Evolutionary conservation across 2,797 vertebrate genomes (phyloP).

Genomic region (Graptemys geographica): DNA sequence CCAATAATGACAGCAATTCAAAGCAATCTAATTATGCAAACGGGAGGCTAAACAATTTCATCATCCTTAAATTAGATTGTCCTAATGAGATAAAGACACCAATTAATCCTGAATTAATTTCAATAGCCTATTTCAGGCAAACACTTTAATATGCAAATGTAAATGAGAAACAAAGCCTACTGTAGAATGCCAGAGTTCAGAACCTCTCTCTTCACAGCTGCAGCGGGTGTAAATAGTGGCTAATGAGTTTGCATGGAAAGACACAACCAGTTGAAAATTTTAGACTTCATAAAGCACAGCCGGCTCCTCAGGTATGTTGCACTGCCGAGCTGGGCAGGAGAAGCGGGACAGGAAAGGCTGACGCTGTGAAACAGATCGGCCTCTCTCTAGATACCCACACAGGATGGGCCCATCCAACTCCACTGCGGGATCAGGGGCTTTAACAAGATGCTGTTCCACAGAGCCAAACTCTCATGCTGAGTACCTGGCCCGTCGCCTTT

Average conservation of each 20-base stretch:
- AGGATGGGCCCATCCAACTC: constrained; percentile 27
- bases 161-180: constrained; percentile 94
- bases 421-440: neutral
- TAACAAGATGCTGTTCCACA: neutral
- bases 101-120: constrained; percentile 99
- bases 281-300: constrained; percentile 82
- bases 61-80: constrained; percentile 99
- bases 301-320: constrained; percentile 74
- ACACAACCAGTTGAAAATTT: constrained; percentile 81
- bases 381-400: neutral
- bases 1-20: constrained; percentile 99
- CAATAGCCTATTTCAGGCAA: constrained; percentile 99
- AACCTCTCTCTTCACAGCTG: constrained; percentile 88
- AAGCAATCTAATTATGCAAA: constrained; percentile 99
- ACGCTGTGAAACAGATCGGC: constrained; percentile 30
- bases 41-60: constrained; percentile 99
- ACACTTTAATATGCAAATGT: constrained; percentile 99
- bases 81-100: constrained; percentile 99
- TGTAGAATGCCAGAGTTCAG: constrained; percentile 89
- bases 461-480: constrained; percentile 3
- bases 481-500: constrained; percentile 75
- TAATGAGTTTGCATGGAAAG: constrained; percentile 85
- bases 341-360: neutral
- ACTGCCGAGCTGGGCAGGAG: neutral
- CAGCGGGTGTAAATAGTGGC: constrained; percentile 84